Base-by-base conservation (phyloP, 2,888 invertebrate species). In the Scelioninae gen. 1 region DNA sequence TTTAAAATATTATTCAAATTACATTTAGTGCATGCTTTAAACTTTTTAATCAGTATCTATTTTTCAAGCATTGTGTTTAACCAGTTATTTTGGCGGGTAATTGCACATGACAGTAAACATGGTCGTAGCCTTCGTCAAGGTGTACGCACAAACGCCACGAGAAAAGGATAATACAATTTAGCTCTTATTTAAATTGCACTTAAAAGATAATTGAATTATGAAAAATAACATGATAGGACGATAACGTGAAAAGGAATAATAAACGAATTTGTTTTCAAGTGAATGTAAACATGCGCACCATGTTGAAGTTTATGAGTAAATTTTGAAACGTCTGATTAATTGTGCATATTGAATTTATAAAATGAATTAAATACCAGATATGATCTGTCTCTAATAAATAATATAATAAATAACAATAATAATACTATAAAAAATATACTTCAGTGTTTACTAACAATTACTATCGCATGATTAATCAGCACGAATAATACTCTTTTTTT, bases 21-120 rank as follows among this genome's bases (percentile, higher is more conserved):
- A 68, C 45, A 34, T 7, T 15, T 13, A 68, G 62, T 62, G 68
- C 15, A 16, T 66, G 62, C 34, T 15, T 66, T 51, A 29, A 56
- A 16, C 60, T 68, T 71, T 78, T 71, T 63, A 71, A 65, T 78
- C 78, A 49, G 13, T 40, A 31, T 45, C 31, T 71, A 63, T 71
- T 71, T 71, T 71, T 71, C 71, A 56, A 8, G 40, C 34, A 23
- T 16, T 31, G 40, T 56, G 32, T 49, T n/a, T 63, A 29, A 32
- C 55, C 62, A 58, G 40, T 78, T 65, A 49, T 56, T 71, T 63
- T 58, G 62, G 69, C 15, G 16, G 68, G 53, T 69, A 77, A 77
- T 77, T 69, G 40, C 53, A 62, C 58, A 34, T 55, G 69, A 77
- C 66, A 60, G 69, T 69, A 62, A 77, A 65, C 76, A 68, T 51